phyloP scores from a whole-genome alignment of 2,888 invertebrate species.

The Steinernema scapterisci region DNA sequence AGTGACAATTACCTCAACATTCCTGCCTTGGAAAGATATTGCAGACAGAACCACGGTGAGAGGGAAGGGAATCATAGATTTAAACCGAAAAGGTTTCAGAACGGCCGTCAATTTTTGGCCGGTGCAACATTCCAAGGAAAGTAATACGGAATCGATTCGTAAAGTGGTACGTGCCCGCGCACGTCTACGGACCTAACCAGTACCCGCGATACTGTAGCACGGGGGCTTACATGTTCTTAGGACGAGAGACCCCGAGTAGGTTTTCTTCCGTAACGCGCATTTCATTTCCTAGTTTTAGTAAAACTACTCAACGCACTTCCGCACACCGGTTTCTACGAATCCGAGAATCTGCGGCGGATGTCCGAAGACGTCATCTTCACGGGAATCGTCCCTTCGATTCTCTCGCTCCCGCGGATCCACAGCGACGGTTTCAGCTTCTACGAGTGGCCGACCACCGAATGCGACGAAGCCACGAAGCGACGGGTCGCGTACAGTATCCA shows the following conservation, averaged over 20 bases:
- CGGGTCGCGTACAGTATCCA: slow-evolving; percentile 13
- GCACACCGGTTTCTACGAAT: slow-evolving; percentile 6
- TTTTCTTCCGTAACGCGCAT: too few relatives aligned
- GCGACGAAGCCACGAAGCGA: background rate
- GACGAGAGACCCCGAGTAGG: slow-evolving; percentile 17
- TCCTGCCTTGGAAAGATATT: slow-evolving; percentile 16
- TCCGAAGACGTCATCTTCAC: slow-evolving; percentile 33
- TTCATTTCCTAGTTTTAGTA: background rate
- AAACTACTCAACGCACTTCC: background rate
- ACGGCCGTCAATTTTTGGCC: slow-evolving; percentile 14
- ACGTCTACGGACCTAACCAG: slow-evolving; percentile 28
- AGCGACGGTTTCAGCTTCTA: slow-evolving; percentile 16
- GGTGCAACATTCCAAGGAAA: slow-evolving; percentile 9
- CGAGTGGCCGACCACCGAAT: slow-evolving; percentile 3
- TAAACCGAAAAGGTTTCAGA: background rate
- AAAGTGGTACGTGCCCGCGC: slow-evolving; percentile 28
- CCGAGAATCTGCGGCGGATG: slow-evolving; percentile 22
- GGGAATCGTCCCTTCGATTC: slow-evolving; percentile 1
- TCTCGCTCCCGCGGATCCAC: background rate
- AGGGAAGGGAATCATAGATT: background rate
- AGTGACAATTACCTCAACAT: slow-evolving; percentile 34
- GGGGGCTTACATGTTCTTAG: slow-evolving; percentile 31
- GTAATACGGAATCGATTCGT: slow-evolving; percentile 16
- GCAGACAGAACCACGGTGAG: slow-evolving; percentile 16
- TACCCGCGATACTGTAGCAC: slow-evolving; percentile 32